Percentiles rank a stretch among this genome's conserved stretches.
phyloP scores from a whole-genome alignment of 2,113 vertebrate species.

The Oostethus manadensis region DNA sequence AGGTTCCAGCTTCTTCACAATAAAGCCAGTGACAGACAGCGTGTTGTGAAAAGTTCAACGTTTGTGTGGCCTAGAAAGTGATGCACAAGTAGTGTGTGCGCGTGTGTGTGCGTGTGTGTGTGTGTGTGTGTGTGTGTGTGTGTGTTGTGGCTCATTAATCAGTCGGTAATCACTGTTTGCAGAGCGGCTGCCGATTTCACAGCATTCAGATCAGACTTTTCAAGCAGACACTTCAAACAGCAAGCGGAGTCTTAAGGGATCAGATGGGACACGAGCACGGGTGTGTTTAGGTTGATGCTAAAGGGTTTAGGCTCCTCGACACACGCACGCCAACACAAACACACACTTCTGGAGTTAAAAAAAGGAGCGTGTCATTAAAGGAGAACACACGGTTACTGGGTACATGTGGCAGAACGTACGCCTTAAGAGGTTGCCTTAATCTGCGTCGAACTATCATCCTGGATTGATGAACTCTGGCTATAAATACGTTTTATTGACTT shows the following conservation, averaged over 20 bases:
- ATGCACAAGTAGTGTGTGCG: background rate
- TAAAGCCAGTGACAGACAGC: background rate
- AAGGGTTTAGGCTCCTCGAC: conserved; percentile 54
- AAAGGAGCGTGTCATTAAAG: background rate
- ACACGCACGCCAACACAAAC: background rate
- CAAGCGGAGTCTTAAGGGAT: conserved; percentile 60
- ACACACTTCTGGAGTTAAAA: background rate
- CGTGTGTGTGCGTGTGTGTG: conserved; percentile 5
- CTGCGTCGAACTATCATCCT: background rate
- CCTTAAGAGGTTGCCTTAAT: background rate
- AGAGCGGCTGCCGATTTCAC: conserved; percentile 53
- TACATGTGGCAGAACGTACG: background rate
- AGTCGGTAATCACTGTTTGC: conserved; percentile 69
- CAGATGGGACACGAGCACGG: conserved; percentile 46
- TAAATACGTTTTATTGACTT: background rate
- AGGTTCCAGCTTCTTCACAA: background rate
- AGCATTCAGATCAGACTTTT: conserved; percentile 67
- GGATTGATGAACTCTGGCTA: background rate
- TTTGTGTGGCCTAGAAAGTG: conserved; percentile 46
- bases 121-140: conserved; percentile 10
- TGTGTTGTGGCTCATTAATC: conserved; percentile 64
- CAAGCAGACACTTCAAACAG: conserved; percentile 71
- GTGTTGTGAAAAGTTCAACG: conserved; percentile 7
- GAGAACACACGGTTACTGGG: background rate
- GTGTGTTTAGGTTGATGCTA: conserved; percentile 47